These are phyloP conservation scores for Vanessa tameamea DNA, from an alignment of 1,140 invertebrate genomes.

Conservation along the genomic window DNA sequence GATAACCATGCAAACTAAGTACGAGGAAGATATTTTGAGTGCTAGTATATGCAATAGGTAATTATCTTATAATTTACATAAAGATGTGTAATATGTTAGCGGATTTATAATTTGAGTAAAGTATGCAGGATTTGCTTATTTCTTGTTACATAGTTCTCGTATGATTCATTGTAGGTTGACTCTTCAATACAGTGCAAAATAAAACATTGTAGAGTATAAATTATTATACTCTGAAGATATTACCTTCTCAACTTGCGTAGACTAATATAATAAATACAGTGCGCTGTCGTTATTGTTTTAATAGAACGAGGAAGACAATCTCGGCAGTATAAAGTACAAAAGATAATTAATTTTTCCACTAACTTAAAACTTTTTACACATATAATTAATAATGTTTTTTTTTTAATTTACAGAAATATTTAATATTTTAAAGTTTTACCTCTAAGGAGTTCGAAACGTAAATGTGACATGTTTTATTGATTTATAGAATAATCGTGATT, in stretches of 20 bases:
- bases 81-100: background rate
- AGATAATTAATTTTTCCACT: too few relatives aligned
- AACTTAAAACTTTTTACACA: background rate
- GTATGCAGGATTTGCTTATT: constrained; percentile 22
- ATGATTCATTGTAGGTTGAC: constrained; percentile 29
- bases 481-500: constrained; percentile 18
- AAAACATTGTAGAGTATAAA: constrained; percentile 9
- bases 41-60: background rate
- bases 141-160: constrained; percentile 26
- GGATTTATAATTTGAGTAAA: background rate
- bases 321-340: background rate
- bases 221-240: constrained; percentile 13
- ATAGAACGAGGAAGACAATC: background rate
- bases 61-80: background rate
- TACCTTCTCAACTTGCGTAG: background rate
- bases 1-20: too few relatives aligned
- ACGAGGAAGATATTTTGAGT: too few relatives aligned
- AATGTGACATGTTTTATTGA: background rate
- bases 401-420: background rate
- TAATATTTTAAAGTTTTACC: background rate
- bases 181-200: constrained; percentile 25
- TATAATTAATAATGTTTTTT: background rate
- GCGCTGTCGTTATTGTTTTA: background rate
- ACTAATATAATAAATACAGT: background rate
- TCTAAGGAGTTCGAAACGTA: too few relatives aligned